Evolutionary conservation across 2,888 invertebrate species (phyloP).

Genomic region (Thalpophila matura): DNA sequence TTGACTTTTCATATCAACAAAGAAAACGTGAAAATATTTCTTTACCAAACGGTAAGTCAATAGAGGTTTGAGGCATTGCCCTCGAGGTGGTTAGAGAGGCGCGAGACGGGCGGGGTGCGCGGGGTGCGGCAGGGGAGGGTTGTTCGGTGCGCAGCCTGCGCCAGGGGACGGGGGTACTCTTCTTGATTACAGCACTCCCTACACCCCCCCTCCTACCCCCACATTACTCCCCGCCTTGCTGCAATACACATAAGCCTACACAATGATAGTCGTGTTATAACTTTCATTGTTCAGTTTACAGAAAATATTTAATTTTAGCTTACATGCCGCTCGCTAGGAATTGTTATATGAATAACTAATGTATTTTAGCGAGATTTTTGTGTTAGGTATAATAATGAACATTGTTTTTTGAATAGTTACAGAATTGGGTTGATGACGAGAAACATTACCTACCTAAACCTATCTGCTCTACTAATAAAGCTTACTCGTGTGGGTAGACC

Average conservation of each 20-base stretch:
- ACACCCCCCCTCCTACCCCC: constrained; percentile 67
- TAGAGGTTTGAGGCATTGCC: constrained; percentile 89
- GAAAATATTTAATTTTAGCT: constrained; percentile 65
- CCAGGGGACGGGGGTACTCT: constrained; percentile 90
- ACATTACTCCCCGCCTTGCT: constrained; percentile 74
- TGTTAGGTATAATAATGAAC: not conserved
- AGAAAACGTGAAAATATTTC: constrained; percentile 85
- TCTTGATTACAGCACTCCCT: constrained; percentile 89
- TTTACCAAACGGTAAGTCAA: constrained; percentile 86
- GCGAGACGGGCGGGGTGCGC: constrained; percentile 61
- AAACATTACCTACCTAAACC: not conserved
- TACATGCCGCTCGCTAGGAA: constrained; percentile 21
- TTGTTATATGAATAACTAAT: constrained; percentile 22
- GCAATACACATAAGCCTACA: constrained; percentile 83
- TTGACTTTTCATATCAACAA: constrained; percentile 84
- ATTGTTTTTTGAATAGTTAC: not conserved
- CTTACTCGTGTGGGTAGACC: not conserved
- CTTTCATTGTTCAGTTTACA: constrained; percentile 70
- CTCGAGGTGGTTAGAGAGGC: constrained; percentile 79
- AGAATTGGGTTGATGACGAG: constrained; percentile 2
- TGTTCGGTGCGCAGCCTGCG: constrained; percentile 70
- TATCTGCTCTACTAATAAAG: not conserved
- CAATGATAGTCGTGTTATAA: constrained; percentile 77
- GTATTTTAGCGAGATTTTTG: constrained; percentile 23
- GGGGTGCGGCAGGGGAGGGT: constrained; percentile 58